phyloP scores from a whole-genome alignment of 2,797 vertebrate species.

The Chrysocyon brachyurus region DNA sequence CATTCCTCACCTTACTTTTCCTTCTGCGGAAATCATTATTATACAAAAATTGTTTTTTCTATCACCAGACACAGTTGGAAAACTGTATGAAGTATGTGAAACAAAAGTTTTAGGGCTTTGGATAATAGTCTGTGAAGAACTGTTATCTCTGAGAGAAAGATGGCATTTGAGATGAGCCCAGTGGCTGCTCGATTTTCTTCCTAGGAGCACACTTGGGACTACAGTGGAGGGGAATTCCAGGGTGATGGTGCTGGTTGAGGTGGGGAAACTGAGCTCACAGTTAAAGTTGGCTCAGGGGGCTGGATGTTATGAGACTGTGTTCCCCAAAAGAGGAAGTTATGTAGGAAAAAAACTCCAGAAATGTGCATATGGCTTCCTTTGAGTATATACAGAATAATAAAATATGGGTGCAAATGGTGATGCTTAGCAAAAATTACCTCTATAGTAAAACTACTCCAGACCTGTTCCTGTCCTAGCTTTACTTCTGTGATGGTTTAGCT shows the following conservation, averaged over 20 bases:
- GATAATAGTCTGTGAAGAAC: background rate
- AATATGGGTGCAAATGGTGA: background rate
- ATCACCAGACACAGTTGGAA: background rate
- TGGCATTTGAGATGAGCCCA: background rate
- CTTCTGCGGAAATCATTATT: background rate
- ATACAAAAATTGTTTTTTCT: background rate
- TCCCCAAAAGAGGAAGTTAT: background rate
- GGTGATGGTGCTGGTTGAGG: background rate
- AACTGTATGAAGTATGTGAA: background rate
- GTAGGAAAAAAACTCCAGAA: background rate
- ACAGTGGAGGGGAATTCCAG: background rate
- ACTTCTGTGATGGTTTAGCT: background rate
- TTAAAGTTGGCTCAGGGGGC: background rate
- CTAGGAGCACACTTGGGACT: background rate
- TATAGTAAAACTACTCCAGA: background rate
- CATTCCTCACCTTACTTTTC: background rate
- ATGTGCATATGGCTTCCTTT: background rate
- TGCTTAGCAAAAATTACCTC: background rate
- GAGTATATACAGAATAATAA: background rate
- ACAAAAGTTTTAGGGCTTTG: background rate
- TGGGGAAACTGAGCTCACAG: background rate
- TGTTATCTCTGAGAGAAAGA: background rate
- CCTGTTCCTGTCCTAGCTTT: background rate
- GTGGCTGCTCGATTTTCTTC: background rate
- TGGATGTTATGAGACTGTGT: background rate